Evolutionary conservation across 2,888 invertebrate species (phyloP), one percentile per base, ranked within the genome.

Genomic region (Arctia plantaginis): DNA sequence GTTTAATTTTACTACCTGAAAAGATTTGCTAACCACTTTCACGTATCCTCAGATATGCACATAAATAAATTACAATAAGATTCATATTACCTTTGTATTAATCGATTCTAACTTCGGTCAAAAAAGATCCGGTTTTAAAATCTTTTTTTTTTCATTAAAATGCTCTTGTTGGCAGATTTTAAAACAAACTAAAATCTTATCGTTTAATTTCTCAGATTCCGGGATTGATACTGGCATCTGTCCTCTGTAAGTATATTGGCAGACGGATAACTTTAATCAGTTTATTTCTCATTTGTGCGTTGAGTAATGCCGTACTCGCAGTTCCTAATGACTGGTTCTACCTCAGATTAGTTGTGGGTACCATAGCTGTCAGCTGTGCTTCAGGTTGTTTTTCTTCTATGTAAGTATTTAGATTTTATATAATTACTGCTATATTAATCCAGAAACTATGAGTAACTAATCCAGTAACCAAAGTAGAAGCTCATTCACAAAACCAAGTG

Each of bases 191-290:
- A 55, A n/a, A n/a, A n/a, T n/a, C 0, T 27, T 13, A 59, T 59
- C 27, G 20, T 33, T 51, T 39, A 27, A 8, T n/a, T 39, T 62
- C 23, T 96, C 97, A 77, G 98, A 97, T 75, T 86, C 94, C 55
- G 91, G 97, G 81, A 95, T 93, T 85, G 86, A 85, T 86, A 78
- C 82, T 83, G 86, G 96, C 74, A 93, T 96, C 75, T 79, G 96
- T 74, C 78, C 92, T 96, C 51, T 96, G 96, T 93, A 97, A 96
- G 84, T 95, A 92, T 66, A 90, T 97, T 78, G 98, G 98, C 0
- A 94, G 98, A 33, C 96, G 95, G 78, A 90, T 94, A 15, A 96
- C 97, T 0, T 88, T 97, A 69, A 95, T 97, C 39, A 81, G 92
- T 0, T 95, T 97, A 20, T 96, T 97, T 82, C 96, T 96, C 0